Evolutionary conservation across 2,797 vertebrate genomes (phyloP), one percentile per base, ranked within the genome.

Genomic region (Champsocephalus gunnari): DNA sequence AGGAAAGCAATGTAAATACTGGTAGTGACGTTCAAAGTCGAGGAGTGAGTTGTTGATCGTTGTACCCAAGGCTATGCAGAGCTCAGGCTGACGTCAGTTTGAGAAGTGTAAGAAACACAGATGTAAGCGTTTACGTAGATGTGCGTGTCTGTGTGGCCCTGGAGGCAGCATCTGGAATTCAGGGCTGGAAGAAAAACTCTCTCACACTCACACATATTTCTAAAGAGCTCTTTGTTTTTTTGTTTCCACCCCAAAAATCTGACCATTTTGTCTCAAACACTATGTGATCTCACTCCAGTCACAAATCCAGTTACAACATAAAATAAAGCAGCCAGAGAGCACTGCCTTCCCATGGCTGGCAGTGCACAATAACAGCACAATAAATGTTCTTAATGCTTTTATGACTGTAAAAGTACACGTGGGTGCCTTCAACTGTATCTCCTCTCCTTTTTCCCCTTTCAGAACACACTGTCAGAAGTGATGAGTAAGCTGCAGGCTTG

Each of bases 381-480:
- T 53, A 50, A 49, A 61, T 28, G 17, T 67, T 14, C 12, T 64
- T 55, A 50, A 73, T 60, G 34, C 17, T 61, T 19, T 71, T 45
- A 11, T 58, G n/a, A 21, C 43, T 57, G 5, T 56, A 56, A 58
- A 79, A 75, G 34, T 8, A 54, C 41, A 6, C 34, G 9, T 14
- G 10, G 34, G 4, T 24, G 16, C 16, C 14, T 61, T 43, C 3
- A 3, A 56, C n/a, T 57, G 16, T n/a, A 13, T 75, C 68, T 54
- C 53, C 3, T 77, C 13, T 72, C 11, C 45, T 65, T 47, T 17
- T 73, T 41, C 14, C 43, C 59, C 32, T 73, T 67, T 14, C 87
- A 99, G 98, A 97, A 96, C 88, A 96, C 97, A 0, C 94, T 99
- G 53, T 92, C 92, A 5, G 97, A 99, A 86, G 90, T 99, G 75